Percentiles rank a stretch among this genome's conserved stretches.
phyloP scores from a whole-genome alignment of 2,888 invertebrate genomes.

The Aleiodes testaceus region DNA sequence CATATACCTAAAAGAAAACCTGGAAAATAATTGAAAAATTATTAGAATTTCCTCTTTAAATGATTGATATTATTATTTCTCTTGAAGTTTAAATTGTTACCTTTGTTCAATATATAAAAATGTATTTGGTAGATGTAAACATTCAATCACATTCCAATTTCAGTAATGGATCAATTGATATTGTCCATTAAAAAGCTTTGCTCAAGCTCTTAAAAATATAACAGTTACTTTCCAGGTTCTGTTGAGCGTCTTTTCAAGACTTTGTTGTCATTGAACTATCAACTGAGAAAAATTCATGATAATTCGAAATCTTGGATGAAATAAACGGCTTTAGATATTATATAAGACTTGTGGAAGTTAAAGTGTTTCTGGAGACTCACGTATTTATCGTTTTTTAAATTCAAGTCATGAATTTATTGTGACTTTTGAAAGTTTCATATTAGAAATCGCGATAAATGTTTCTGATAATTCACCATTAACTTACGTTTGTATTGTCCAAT shows the following conservation, averaged over 20 bases:
- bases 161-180: constrained; percentile 49
- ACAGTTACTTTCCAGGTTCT: constrained; percentile 33
- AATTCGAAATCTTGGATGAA: no score
- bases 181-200: constrained; percentile 26
- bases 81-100: neutral
- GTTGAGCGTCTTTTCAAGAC: constrained; percentile 27
- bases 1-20: constrained; percentile 53
- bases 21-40: constrained; percentile 18
- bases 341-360: no score
- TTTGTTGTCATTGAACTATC: constrained; percentile 19
- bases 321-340: no score
- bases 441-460: neutral
- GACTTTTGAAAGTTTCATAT: no score
- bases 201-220: neutral
- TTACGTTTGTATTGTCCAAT: constrained; percentile 6
- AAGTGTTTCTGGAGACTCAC: no score
- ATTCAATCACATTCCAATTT: constrained; percentile 46
- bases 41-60: constrained; percentile 1
- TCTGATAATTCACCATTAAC: constrained; percentile 30
- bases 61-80: neutral
- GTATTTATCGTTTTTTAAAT: no score
- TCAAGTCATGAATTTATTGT: no score
- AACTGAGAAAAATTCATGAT: neutral
- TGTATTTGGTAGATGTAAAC: constrained; percentile 35
- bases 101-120: neutral